Evolutionary conservation across 2,888 invertebrate genomes (phyloP), one percentile per base, ranked within the genome.

Genomic region (Meghimatium bilineatum): DNA sequence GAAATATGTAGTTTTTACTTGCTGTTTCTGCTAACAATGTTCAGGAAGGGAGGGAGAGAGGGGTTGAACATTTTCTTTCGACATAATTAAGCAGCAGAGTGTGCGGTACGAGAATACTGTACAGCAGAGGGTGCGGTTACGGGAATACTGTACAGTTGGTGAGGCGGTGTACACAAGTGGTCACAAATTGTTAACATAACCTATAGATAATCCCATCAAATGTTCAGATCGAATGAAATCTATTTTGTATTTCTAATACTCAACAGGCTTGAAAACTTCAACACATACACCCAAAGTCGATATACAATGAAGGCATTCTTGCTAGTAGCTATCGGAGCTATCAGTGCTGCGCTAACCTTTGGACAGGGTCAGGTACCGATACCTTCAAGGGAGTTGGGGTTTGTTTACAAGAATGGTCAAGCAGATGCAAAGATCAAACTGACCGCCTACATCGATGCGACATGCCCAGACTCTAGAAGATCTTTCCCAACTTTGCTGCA

Each of bases 361-460:
- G 36, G 12, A 20, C 20, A n/a, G 26, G 85, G 84, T 5, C 88
- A 89, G 79, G 74, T 89, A 10, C 88, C 87, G 2, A 90, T 91
- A 26, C 91, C 91, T 0, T 85, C 83, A 8, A 85, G 88, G 12
- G 88, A 89, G 29, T 85, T 90, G 23, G 92, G 92, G 2, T 91
- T 88, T 69, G 87, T 90, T 5, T 91, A 90, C 82, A 86, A 81
- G 1, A 38, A 79, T 12, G 90, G 88, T 0, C 85, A 83, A 12
- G 78, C 87, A 12, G 67, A 80, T 32, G 90, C 90, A 0, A 87
- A 86, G 26, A 87, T 92, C n/a, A 86, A 88, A 17, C 56, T 92
- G 29, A 90, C 90, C 66, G 86, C 88, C 10, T 92, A 89, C 85
- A 85, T 92, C 66, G 91, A 91, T 32, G 89, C 90, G 20, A 86